Evolutionary conservation across 2,797 vertebrate species (phyloP), one percentile per base, ranked within the genome.

Genomic region (Dryobates pubescens): DNA sequence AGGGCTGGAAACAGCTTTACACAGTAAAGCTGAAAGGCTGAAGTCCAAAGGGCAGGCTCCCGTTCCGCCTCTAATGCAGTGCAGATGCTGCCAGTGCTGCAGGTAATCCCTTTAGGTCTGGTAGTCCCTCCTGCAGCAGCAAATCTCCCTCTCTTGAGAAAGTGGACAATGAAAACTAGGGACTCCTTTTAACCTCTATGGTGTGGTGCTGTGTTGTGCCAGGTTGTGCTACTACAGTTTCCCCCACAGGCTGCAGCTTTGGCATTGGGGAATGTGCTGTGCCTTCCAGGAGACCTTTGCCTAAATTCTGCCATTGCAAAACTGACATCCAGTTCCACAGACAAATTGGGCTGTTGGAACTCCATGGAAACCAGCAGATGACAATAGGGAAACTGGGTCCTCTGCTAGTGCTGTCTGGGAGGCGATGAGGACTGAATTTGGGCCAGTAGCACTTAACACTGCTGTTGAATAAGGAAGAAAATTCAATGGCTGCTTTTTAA

Each of bases 41-140:
- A n/a, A 73, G 90, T 58, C 61, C 86, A 87, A 91, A 87, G 78
- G 89, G 90, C 83, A 93, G 86, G 93, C 73, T 91, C 45, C 86
- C 0, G 1, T 57, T 62, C 17, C 3, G 0, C 71, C 92, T 79
- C 82, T 91, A 47, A 86, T 84, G 89, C 67, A 79, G 73, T 73
- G 88, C 86, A 90, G 92, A 82, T 94, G 90, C 79, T 90, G 7
- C 84, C 76, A 41, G 78, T 72, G 92, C 95, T 92, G 92, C 95
- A 96, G 94, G 89, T 96, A 91, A 95, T 82, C 63, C 7, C 0
- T 65, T 91, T 82, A 76, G 70, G 45, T 32, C 88, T 93, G 71
- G 83, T 56, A 86, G 76, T 67, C 0, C 6, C 57, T 87, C 92
- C 45, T 85, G 87, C 76, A 94, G 90, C 82, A 92, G 74, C 76